Evolutionary conservation across 2,797 vertebrate species (phyloP).

Genomic region (Crocidura indochinensis): DNA sequence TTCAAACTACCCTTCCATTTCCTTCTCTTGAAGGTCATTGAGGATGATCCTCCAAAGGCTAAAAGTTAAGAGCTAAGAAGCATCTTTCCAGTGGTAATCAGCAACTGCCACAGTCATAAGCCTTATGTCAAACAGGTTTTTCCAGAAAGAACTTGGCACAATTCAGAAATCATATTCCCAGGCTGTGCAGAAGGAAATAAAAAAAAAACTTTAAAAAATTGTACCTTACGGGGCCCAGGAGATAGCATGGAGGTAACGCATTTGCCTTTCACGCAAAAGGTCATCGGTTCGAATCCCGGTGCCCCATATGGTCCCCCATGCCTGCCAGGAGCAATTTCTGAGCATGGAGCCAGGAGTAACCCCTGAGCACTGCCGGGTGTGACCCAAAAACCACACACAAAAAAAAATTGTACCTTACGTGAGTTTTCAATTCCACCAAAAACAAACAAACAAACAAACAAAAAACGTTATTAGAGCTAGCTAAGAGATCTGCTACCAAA

Average conservation of each 20-base stretch:
- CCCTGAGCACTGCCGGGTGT: too few species aligned
- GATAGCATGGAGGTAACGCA: too few species aligned
- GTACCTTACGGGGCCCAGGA: background rate
- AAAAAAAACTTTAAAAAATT: too few species aligned
- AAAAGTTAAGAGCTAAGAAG: conserved; percentile 41
- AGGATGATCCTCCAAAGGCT: conserved; percentile 57
- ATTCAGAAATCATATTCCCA: conserved; percentile 80
- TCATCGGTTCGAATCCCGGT: too few species aligned
- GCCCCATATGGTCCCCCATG: too few species aligned
- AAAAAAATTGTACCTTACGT: background rate
- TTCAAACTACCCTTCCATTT: conserved; percentile 50
- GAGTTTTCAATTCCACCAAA: conserved; percentile 48
- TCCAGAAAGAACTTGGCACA: conserved; percentile 87
- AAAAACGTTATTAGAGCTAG: conserved; percentile 52
- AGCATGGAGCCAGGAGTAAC: too few species aligned
- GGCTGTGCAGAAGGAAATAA: conserved; percentile 71
- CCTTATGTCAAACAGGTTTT: conserved; percentile 87
- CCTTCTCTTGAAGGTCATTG: conserved; percentile 52
- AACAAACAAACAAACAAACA: background rate
- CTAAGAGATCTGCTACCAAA: conserved; percentile 49
- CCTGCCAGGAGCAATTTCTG: too few species aligned
- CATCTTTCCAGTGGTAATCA: conserved; percentile 76
- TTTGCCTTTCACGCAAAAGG: too few species aligned
- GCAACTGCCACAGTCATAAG: conserved; percentile 81
- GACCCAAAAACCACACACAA: conserved; percentile 35